Conservation (phyloP, 2,888 invertebrate species). For the Scaptomyza flava region DNA sequence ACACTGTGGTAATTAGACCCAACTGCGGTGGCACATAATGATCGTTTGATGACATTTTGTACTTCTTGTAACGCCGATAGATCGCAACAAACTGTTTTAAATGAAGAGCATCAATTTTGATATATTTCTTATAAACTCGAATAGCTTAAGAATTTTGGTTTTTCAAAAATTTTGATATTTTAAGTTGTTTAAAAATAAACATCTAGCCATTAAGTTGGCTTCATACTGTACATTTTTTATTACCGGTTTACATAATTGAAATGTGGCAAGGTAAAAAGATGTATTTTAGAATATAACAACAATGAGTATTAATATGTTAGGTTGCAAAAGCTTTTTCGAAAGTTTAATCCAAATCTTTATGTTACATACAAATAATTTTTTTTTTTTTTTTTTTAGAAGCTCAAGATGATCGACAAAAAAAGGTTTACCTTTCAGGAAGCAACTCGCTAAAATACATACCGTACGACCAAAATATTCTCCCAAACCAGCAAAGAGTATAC, state of each 20-base stretch:
- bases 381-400: too few relatives aligned
- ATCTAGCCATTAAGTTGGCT: too few relatives aligned
- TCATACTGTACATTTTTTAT: too few relatives aligned
- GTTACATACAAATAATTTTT: too few relatives aligned
- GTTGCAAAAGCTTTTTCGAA: too few relatives aligned
- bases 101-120: neutral
- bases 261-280: too few relatives aligned
- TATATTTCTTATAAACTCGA: neutral
- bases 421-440: neutral
- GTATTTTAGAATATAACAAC: too few relatives aligned
- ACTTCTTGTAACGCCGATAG: slow-evolving; percentile 92
- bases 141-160: too few relatives aligned
- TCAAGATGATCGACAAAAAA: too few relatives aligned
- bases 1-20: slow-evolving; percentile 91
- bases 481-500: slow-evolving; percentile 90
- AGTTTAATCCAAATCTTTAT: too few relatives aligned
- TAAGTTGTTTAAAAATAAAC: neutral
- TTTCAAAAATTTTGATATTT: neutral
- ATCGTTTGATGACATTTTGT: slow-evolving; percentile 86
- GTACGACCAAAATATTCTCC: slow-evolving; percentile 94
- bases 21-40: slow-evolving; percentile 89
- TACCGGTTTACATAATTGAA: neutral
- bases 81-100: slow-evolving; percentile 89
- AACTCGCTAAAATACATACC: slow-evolving; percentile 85
- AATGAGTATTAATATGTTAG: too few relatives aligned